Conservation (phyloP, 2,888 invertebrate genomes). For the Elgonia sp. region DNA sequence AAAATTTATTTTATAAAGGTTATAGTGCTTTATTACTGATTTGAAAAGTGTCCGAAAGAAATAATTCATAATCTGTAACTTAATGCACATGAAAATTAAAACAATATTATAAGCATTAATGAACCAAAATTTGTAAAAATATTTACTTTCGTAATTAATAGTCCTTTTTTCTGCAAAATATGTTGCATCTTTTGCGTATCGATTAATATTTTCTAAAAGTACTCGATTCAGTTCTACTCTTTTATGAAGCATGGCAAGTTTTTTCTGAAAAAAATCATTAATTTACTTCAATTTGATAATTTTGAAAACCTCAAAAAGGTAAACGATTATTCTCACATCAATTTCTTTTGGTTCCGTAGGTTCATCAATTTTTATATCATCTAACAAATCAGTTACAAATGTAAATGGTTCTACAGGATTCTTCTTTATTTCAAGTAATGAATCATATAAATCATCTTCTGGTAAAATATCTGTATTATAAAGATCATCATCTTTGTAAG, state of each 20-base stretch:
- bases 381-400: conserved; percentile 38
- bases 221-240: conserved; percentile 45
- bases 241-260: conserved; percentile 42
- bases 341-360: conserved; percentile 23
- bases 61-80: not conserved
- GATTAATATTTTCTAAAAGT: conserved; percentile 40
- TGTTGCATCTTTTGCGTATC: conserved; percentile 44
- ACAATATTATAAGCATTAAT: not conserved
- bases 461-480: conserved; percentile 16
- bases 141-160: not conserved
- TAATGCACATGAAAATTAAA: not conserved
- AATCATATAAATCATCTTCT: conserved; percentile 39
- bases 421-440: conserved; percentile 45
- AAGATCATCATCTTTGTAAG: not conserved
- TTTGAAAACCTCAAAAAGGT: not conserved
- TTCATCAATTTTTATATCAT: conserved; percentile 11
- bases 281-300: not conserved
- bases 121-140: not conserved
- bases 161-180: conserved; percentile 34
- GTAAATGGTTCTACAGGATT: conserved; percentile 45
- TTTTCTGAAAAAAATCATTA: conserved; percentile 8
- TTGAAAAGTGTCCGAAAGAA: conserved; percentile 3
- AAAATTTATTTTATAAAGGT: conserved; percentile 1
- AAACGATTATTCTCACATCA: conserved; percentile 24
- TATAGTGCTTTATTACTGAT: not conserved